A percentile compares a stretch with the other conserved stretches of the same genome.
phyloP scores from a whole-genome alignment of 2,797 vertebrate species.

The Heteromormyrus szaboi region DNA sequence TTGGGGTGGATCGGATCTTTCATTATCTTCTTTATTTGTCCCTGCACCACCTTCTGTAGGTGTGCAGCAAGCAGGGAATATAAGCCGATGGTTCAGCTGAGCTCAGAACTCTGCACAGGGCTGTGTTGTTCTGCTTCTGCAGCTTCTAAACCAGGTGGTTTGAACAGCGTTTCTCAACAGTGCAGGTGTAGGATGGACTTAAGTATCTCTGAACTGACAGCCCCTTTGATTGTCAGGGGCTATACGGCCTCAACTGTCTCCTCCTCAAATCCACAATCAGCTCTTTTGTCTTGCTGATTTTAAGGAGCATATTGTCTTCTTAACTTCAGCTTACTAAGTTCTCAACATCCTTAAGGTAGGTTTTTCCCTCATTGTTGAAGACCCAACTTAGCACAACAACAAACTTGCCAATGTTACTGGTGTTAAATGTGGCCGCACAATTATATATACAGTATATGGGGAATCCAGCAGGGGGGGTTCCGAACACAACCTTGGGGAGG shows the following conservation, averaged over 20 bases:
- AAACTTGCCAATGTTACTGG: background rate
- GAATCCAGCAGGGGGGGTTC: background rate
- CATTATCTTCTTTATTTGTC: background rate
- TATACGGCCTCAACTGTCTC: background rate
- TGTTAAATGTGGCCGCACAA: background rate
- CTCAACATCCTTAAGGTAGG: background rate
- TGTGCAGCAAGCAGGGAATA: background rate
- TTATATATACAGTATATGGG: background rate
- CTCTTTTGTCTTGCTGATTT: background rate
- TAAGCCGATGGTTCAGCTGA: background rate
- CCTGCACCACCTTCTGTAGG: background rate
- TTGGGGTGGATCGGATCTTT: background rate
- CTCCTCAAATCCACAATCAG: background rate
- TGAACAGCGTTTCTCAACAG: background rate
- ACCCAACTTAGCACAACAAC: background rate
- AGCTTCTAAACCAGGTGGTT: background rate
- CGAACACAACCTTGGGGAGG: background rate
- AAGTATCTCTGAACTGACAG: background rate
- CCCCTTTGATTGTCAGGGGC: background rate
- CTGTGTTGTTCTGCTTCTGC: background rate
- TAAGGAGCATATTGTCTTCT: background rate
- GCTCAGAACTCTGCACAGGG: background rate
- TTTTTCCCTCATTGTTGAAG: background rate
- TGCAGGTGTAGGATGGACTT: background rate
- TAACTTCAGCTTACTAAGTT: background rate